Evolutionary conservation across 2,113 vertebrate genomes (phyloP), one percentile per base, ranked within the genome.

Genomic region (Anarhynchus alexandrinus): DNA sequence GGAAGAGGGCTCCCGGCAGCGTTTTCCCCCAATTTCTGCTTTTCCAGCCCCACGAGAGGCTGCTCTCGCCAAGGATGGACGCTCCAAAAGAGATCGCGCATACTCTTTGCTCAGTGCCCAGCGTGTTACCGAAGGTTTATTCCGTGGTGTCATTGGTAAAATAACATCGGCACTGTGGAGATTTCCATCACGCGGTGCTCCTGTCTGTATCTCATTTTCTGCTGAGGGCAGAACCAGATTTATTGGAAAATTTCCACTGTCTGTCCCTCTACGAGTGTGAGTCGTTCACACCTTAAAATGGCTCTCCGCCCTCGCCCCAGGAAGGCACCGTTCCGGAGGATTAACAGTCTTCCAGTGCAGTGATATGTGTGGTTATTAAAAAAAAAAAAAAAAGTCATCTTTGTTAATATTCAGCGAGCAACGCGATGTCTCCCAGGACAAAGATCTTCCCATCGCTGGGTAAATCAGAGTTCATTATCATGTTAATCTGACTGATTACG

Each of bases 21-120:
- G 0, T 19, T 69, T 15, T 1, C 16, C 32, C 40, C 27, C 15
- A 5, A 0, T 11, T 6, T 2, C 1, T 18, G 40, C 29, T n/a
- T 32, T 66, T 19, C 17, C 34, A 55, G 43, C 43, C 78, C 57
- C 1, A 0, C 0, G 5, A 15, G 65, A 16, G 55, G 67, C 84
- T 26, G 67, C 54, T 45, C 16, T 36, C 4, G 0, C 14, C 21
- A 0, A 3, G 82, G 66, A 19, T 5, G 36, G n/a, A 2, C 25
- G 23, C 30, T 21, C 6, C 3, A 15, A 10, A 26, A 42, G 27
- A 36, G 47, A 3, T 6, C 6, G 40, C 42, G 4, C 72, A 42
- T 18, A 2, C 32, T 29, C 59, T 45, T 18, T 26, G 70, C 6
- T 1, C 30, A 5, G 55, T 3, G 3, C 82, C 47, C 74, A 7